These are phyloP conservation scores for Pogoniulus pusillus DNA, from an alignment of 2,797 vertebrate species.

Conservation along the genomic window DNA sequence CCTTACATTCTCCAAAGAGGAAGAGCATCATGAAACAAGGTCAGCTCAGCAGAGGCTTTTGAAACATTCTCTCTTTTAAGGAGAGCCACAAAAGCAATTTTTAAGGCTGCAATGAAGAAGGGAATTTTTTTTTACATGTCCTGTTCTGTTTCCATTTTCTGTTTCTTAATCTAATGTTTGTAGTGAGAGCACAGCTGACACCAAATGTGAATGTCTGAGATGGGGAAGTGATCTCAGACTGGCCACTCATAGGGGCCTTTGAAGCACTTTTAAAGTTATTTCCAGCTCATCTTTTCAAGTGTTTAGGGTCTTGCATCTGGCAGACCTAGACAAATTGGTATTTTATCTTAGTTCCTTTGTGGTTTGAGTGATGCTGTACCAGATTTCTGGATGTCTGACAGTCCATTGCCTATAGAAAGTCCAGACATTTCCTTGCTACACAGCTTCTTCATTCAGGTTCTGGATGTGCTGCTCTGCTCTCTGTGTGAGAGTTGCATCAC, in stretches of 20 bases:
- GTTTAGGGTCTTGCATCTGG: not conserved
- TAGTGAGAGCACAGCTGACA: not conserved
- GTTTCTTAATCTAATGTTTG: not conserved
- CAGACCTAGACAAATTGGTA: not conserved
- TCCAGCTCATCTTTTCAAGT: not conserved
- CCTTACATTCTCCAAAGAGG: not conserved
- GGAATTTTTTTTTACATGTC: not conserved
- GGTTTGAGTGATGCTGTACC: not conserved
- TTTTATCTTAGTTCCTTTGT: not conserved
- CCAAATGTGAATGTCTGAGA: not conserved
- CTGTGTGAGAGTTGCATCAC: not conserved
- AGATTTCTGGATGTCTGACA: not conserved
- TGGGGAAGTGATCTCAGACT: not conserved
- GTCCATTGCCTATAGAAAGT: not conserved
- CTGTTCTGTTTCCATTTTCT: not conserved
- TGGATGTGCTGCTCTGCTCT: not conserved
- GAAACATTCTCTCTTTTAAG: not conserved
- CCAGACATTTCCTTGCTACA: not conserved
- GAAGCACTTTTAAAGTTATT: not conserved
- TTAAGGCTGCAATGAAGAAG: not conserved
- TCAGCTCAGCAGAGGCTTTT: constrained; percentile 28
- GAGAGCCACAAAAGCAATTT: not conserved
- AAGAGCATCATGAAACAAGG: constrained; percentile 7
- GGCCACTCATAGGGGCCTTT: not conserved
- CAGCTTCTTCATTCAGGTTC: not conserved